Evolutionary conservation across 1,140 invertebrate species (phyloP).

Genomic region (Tachypleus tridentatus): DNA sequence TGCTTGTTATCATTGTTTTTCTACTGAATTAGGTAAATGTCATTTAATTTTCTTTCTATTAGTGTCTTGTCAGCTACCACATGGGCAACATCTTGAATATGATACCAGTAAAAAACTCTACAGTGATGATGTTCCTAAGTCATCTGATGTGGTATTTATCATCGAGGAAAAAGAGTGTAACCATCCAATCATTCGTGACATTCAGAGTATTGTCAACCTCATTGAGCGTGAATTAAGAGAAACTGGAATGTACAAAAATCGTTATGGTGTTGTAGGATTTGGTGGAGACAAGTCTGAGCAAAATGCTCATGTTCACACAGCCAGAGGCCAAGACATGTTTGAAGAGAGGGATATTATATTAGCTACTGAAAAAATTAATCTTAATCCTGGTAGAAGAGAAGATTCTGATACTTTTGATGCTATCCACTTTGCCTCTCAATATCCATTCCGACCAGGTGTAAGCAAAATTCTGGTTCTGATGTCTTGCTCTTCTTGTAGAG

Average conservation of each 20-base stretch:
- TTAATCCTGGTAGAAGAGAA: constrained; percentile 4
- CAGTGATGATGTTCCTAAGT: constrained; percentile 25
- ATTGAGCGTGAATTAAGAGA: constrained; percentile 32
- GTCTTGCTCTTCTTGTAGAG: constrained; percentile 14
- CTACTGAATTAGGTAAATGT: too few relatives aligned
- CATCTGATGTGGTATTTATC: constrained; percentile 74
- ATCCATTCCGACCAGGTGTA: constrained; percentile 3
- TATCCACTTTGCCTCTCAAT: constrained; percentile 6
- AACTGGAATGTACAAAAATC: constrained; percentile 34
- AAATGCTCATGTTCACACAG: constrained; percentile 44
- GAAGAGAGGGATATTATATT: constrained; percentile 6
- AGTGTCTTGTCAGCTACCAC: too few relatives aligned
- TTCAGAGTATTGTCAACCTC: constrained; percentile 7
- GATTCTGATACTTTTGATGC: constrained; percentile 15
- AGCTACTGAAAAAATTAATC: constrained; percentile 3
- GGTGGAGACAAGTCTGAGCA: constrained; percentile 53
- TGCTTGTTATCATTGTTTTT: too few relatives aligned
- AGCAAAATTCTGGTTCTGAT: constrained; percentile 10
- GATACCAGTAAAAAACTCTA: too few relatives aligned
- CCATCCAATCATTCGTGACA: constrained; percentile 24
- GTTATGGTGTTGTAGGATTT: constrained; percentile 65
- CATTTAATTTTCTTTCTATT: too few relatives aligned
- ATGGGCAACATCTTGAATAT: too few relatives aligned
- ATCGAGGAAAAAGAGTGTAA: constrained; percentile 76
- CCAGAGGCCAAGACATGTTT: constrained; percentile 35